A percentile compares a stretch with the other conserved stretches of the same genome.
These are phyloP conservation scores for Ctenoplectra terminalis DNA, from an alignment of 1,140 invertebrate species.

Conservation along the genomic window DNA sequence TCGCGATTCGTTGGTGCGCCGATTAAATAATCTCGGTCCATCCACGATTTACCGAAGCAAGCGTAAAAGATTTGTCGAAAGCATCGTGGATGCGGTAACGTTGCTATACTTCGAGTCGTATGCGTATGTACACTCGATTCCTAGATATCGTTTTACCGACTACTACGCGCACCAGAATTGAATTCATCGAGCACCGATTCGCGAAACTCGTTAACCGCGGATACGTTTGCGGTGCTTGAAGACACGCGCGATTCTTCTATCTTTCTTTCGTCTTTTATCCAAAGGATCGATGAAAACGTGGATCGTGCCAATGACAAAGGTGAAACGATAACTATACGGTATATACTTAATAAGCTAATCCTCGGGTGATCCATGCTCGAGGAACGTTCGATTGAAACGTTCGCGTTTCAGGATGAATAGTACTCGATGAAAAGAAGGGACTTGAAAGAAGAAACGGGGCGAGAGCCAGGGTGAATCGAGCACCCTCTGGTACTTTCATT, in stretches of 20 bases:
- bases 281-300: not conserved
- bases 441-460: not conserved
- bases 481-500: not conserved
- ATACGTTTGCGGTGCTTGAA: not conserved
- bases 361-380: not conserved
- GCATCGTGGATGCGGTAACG: slow-evolving; percentile 8
- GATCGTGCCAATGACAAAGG: not conserved
- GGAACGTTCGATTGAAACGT: not conserved
- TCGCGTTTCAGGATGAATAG: not conserved
- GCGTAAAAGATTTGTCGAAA: not conserved
- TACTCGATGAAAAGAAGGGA: slow-evolving; percentile 8
- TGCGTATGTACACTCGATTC: slow-evolving; percentile 1
- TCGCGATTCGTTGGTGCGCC: not conserved
- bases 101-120: slow-evolving; percentile 13
- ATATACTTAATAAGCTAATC: not conserved
- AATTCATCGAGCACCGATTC: not conserved
- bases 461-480: not conserved
- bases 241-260: not conserved
- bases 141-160: slow-evolving; percentile 10
- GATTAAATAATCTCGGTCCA: slow-evolving; percentile 11
- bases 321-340: not conserved
- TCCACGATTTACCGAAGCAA: not conserved
- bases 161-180: not conserved
- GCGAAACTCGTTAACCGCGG: not conserved
- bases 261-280: not conserved